phyloP scores from a whole-genome alignment of 2,888 invertebrate species.

The Ormyrus nitidulus region DNA sequence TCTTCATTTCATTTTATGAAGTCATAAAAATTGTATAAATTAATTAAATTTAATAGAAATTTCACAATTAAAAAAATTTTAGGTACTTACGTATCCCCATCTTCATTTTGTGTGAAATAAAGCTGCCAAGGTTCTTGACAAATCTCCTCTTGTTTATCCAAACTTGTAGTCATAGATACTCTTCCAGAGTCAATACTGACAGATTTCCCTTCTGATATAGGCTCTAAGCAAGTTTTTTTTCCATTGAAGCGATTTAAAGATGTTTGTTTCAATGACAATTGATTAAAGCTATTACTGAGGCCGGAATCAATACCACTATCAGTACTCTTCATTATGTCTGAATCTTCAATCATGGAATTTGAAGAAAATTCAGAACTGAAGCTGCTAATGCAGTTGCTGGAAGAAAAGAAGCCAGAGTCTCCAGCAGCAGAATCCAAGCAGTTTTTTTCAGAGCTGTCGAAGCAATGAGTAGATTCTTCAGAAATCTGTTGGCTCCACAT shows the following conservation, averaged over 20 bases:
- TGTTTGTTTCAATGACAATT: conserved; percentile 77
- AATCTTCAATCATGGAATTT: conserved; percentile 13
- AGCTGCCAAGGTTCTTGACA: conserved; percentile 78
- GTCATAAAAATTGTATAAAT: not conserved
- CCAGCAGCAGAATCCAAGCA: conserved; percentile 23
- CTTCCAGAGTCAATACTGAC: conserved; percentile 56
- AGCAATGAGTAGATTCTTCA: not conserved
- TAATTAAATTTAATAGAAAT: conserved; percentile 40
- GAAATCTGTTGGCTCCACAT: conserved; percentile 59
- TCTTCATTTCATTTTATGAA: not conserved
- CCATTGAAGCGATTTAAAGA: conserved; percentile 59
- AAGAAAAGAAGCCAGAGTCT: conserved; percentile 50
- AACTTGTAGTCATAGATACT: conserved; percentile 39
- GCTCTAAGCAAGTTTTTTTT: conserved; percentile 62
- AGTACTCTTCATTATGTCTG: not conserved
- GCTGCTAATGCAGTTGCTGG: conserved; percentile 9
- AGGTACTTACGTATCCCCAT: conserved; percentile 91
- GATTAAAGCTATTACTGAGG: conserved; percentile 81
- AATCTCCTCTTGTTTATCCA: conserved; percentile 9
- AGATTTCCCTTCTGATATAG: conserved; percentile 60
- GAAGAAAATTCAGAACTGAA: conserved; percentile 36
- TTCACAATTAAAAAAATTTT: conserved; percentile 7
- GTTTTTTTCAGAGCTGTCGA: conserved; percentile 13
- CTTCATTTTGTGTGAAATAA: conserved; percentile 87
- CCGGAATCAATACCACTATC: conserved; percentile 80